A percentile compares a stretch with the other conserved stretches of the same genome.
Evolutionary conservation across 2,797 vertebrate species (phyloP).

Genomic region (Chrysocyon brachyurus): DNA sequence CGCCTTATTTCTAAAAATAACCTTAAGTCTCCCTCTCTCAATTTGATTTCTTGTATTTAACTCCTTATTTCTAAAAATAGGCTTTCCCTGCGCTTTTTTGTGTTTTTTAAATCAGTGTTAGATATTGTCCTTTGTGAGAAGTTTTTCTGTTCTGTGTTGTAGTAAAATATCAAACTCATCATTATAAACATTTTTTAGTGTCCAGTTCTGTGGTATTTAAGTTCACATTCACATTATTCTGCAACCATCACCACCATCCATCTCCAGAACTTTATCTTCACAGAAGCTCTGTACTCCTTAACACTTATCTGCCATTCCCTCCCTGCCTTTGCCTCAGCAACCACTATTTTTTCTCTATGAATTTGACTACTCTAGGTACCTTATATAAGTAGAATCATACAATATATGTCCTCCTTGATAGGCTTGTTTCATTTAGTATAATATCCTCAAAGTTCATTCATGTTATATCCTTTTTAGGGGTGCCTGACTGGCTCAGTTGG

Average conservation of each 20-base stretch:
- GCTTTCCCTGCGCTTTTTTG: background rate
- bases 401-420: background rate
- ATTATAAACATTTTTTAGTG: background rate
- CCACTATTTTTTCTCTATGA: background rate
- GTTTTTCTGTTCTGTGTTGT: background rate
- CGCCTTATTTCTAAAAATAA: conserved; percentile 30
- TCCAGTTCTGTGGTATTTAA: background rate
- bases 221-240: background rate
- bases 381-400: background rate
- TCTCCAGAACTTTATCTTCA: background rate
- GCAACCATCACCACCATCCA: background rate
- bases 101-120: background rate
- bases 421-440: background rate
- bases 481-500: background rate
- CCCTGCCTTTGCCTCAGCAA: background rate
- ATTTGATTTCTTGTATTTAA: background rate
- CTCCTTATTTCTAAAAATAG: conserved; percentile 31
- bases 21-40: background rate
- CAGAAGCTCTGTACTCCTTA: background rate
- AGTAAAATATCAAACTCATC: background rate
- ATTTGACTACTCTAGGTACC: background rate
- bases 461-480: background rate
- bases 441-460: background rate
- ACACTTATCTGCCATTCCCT: background rate
- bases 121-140: background rate